These are phyloP conservation scores for Drosophila sp. DNA, from an alignment of 1,140 invertebrate species.

Conservation along the genomic window DNA sequence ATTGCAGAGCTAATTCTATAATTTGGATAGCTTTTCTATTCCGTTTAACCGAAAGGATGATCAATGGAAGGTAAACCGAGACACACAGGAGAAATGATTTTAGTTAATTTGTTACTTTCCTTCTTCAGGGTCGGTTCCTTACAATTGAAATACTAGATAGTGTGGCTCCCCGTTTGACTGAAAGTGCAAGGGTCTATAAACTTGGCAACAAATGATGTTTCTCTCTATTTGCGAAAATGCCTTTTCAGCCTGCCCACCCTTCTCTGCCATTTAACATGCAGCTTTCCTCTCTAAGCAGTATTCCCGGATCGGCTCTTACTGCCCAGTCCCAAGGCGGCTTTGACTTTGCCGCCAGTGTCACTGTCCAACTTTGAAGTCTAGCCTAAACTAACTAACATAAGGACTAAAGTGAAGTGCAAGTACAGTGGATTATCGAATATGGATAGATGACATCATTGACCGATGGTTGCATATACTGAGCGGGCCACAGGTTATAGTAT, in stretches of 20 bases:
- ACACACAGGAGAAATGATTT: too few species aligned
- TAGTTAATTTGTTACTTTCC: too few species aligned
- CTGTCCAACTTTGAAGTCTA: constrained; percentile 5
- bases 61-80: too few species aligned
- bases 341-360: constrained; percentile 12
- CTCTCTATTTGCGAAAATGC: background rate
- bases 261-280: background rate
- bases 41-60: too few species aligned
- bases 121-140: too few species aligned
- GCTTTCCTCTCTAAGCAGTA: background rate
- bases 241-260: background rate
- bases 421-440: background rate
- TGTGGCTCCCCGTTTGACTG: background rate
- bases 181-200: background rate
- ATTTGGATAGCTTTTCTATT: too few species aligned
- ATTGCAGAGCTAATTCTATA: too few species aligned
- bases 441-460: background rate
- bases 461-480: too few species aligned
- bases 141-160: background rate
- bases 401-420: constrained; percentile 3
- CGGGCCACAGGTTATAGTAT: too few species aligned
- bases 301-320: background rate
- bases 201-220: background rate
- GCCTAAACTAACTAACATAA: background rate
- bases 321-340: background rate